phyloP scores from a whole-genome alignment of 30 jellyfish, hydroid and myxozoan species.

The Calvadosia cruxmelitensis region DNA sequence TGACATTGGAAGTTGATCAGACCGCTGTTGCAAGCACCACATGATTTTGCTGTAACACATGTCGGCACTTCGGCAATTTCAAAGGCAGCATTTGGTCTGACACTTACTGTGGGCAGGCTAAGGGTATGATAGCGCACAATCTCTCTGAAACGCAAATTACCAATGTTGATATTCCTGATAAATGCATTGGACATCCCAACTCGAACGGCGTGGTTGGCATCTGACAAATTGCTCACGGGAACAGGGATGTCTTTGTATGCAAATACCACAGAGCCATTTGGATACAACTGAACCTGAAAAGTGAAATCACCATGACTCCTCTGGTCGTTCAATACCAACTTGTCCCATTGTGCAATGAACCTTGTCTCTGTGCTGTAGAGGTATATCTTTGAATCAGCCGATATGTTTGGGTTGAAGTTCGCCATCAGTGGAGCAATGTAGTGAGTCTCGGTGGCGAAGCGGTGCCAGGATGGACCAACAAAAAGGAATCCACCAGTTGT shows the following conservation, averaged over 20 bases:
- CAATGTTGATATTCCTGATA: background rate
- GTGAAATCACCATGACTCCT: slow-evolving; percentile 25
- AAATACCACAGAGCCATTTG: slow-evolving; percentile 54
- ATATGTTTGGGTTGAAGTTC: slow-evolving; percentile 23
- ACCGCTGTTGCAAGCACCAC: slow-evolving; percentile 41
- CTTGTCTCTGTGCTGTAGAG: slow-evolving; percentile 18
- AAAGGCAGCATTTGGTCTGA: slow-evolving; percentile 25
- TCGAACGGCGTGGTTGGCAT: slow-evolving; percentile 23
- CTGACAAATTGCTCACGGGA: slow-evolving; percentile 14
- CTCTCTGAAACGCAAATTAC: background rate
- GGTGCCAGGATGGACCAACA: slow-evolving; percentile 51
- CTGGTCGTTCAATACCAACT: slow-evolving; percentile 16
- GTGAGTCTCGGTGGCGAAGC: slow-evolving; percentile 40
- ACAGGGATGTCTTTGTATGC: slow-evolving; percentile 57
- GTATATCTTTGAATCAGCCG: slow-evolving; percentile 7
- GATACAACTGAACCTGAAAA: slow-evolving; percentile 44
- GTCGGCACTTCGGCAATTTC: slow-evolving; percentile 32
- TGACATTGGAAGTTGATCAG: slow-evolving; percentile 19
- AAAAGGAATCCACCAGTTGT: slow-evolving; percentile 75
- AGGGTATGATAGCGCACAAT: slow-evolving; percentile 44
- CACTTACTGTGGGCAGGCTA: slow-evolving; percentile 2
- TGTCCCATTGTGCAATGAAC: slow-evolving; percentile 71
- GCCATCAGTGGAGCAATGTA: slow-evolving; percentile 94
- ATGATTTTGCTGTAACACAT: slow-evolving; percentile 48
- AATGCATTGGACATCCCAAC: slow-evolving; percentile 75